These are phyloP conservation scores for Percopsis transmontana DNA, from an alignment of 2,113 vertebrate species.

Conservation along the genomic window DNA sequence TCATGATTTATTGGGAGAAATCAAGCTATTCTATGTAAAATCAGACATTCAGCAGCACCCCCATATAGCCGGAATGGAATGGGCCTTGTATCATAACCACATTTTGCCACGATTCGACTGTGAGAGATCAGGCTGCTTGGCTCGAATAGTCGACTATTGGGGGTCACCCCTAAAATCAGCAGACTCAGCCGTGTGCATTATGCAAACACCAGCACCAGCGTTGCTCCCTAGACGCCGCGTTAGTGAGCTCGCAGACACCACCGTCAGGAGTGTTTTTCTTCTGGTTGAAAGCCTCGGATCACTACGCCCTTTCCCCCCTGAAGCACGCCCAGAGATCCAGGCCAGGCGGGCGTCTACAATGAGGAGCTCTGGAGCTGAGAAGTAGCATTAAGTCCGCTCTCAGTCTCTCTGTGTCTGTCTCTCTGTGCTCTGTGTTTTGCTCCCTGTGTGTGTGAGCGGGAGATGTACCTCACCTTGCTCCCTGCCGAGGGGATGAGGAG, in stretches of 20 bases:
- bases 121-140: no score
- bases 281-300: constrained; percentile 76
- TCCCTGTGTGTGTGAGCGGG: constrained; percentile 22
- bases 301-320: constrained; percentile 71
- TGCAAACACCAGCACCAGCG: constrained; percentile 62
- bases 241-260: constrained; percentile 76
- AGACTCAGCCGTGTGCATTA: constrained; percentile 64
- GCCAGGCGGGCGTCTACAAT: constrained; percentile 50
- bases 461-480: constrained; percentile 74
- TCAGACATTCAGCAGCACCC: no score
- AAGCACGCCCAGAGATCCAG: constrained; percentile 68
- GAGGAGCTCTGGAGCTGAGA: constrained; percentile 57
- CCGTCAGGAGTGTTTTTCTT: constrained; percentile 74
- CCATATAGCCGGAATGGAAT: no score
- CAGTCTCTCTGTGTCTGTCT: constrained; percentile 47
- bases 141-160: no score
- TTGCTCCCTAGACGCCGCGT: constrained; percentile 72
- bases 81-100: no score
- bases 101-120: no score
- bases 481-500: constrained; percentile 67
- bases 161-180: constrained; percentile 47
- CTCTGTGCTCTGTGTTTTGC: no score
- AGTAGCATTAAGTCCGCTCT: constrained; percentile 66
- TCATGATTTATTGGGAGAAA: no score
- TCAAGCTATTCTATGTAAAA: no score